These are phyloP conservation scores for Platypus cylindrus DNA, from an alignment of 2,888 invertebrate genomes.

Conservation along the genomic window DNA sequence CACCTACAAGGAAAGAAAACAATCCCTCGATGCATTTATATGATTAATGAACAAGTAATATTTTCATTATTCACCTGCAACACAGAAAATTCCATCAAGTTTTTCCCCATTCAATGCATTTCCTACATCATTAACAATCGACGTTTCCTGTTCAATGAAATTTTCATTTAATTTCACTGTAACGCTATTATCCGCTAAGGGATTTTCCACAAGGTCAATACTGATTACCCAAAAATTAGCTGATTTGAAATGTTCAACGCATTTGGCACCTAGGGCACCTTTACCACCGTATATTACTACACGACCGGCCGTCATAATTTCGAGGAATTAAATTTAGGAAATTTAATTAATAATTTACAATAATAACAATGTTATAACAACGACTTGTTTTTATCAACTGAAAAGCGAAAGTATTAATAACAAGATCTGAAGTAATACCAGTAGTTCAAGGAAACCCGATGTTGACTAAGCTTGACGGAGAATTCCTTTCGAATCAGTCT, in stretches of 20 bases:
- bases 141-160: constrained; percentile 65
- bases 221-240: constrained; percentile 31
- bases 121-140: constrained; percentile 54
- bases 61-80: constrained; percentile 49
- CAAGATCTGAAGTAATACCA: too few species aligned
- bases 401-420: too few species aligned
- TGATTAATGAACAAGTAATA: too few species aligned
- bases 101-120: constrained; percentile 60
- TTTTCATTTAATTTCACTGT: constrained; percentile 64
- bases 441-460: too few species aligned
- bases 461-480: too few species aligned
- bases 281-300: constrained; percentile 91
- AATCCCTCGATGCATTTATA: too few species aligned
- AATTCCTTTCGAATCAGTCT: too few species aligned
- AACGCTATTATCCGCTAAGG: constrained; percentile 78
- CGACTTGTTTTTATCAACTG: too few species aligned
- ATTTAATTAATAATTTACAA: constrained; percentile 5
- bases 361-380: too few species aligned
- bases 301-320: constrained; percentile 38
- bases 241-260: constrained; percentile 78
- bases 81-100: constrained; percentile 91
- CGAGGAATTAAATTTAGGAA: neutral
- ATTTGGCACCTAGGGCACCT: constrained; percentile 85
- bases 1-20: constrained; percentile 48
- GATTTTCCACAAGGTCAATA: constrained; percentile 32